Evolutionary conservation across 2,888 invertebrate species (phyloP).

Genomic region (Nymphalis polychloros): DNA sequence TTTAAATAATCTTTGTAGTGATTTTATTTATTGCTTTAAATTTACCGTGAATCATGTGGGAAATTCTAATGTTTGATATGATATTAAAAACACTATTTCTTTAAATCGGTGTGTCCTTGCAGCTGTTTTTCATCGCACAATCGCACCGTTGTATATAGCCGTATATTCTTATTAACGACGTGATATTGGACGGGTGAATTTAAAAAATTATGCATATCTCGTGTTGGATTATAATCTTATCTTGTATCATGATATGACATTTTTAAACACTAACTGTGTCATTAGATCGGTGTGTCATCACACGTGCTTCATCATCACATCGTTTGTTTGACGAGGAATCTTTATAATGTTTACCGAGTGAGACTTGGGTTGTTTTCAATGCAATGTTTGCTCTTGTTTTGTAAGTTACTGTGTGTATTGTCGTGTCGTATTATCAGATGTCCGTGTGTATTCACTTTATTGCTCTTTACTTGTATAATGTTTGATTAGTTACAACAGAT

Average conservation of each 20-base stretch:
- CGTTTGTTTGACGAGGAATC: not conserved
- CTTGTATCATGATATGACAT: not conserved
- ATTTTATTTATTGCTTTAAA: no score
- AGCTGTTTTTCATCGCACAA: no score
- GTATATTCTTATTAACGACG: no score
- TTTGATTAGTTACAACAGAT: not conserved
- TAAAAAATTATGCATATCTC: no score
- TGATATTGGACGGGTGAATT: no score
- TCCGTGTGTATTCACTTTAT: not conserved
- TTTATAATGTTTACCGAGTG: not conserved
- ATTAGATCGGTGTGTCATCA: constrained; percentile 2
- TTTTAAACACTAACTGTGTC: not conserved
- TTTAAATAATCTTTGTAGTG: no score
- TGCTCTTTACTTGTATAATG: not conserved
- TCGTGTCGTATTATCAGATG: not conserved
- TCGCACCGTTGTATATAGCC: no score
- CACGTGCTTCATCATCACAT: not conserved
- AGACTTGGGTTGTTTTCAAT: not conserved
- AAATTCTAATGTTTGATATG: no score
- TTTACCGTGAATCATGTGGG: no score
- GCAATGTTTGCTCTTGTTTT: constrained; percentile 9
- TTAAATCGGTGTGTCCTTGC: no score
- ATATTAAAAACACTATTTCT: no score
- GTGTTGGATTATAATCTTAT: not conserved
- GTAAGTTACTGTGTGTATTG: constrained; percentile 1